Conservation (phyloP, 2,888 invertebrate genomes). For the Coenonympha glycerion region DNA sequence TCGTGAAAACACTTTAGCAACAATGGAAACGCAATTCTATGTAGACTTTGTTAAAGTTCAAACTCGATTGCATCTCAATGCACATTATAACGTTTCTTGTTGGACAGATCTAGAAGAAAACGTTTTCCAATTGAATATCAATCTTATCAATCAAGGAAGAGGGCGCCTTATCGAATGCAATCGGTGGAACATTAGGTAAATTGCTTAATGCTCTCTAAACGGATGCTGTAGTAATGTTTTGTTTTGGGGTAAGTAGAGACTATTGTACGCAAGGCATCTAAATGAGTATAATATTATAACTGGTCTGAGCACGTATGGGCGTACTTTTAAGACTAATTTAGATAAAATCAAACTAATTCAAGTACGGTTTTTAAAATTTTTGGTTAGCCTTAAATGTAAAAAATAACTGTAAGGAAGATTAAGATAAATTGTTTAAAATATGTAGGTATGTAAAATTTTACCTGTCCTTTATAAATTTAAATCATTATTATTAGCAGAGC, state of each 20-base stretch:
- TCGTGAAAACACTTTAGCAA: background rate
- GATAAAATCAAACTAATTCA: no score
- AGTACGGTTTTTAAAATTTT: no score
- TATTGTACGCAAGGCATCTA: slow-evolving; percentile 27
- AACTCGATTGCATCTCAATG: slow-evolving; percentile 26
- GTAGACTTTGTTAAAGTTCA: slow-evolving; percentile 27
- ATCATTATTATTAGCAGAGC: no score
- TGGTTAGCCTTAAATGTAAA: no score
- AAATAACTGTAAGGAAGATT: no score
- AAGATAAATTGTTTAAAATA: no score
- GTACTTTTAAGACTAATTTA: no score
- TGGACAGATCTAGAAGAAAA: slow-evolving; percentile 7
- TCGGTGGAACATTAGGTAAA: slow-evolving; percentile 56
- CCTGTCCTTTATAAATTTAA: no score
- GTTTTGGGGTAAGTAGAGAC: slow-evolving; percentile 38
- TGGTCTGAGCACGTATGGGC: no score
- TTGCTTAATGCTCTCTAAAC: slow-evolving; percentile 66
- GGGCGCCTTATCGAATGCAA: slow-evolving; percentile 31
- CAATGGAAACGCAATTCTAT: slow-evolving; percentile 19
- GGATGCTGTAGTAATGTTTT: slow-evolving; percentile 58
- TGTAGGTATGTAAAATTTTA: no score
- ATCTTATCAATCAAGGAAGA: slow-evolving; percentile 49
- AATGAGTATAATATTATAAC: slow-evolving; percentile 24
- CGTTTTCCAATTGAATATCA: slow-evolving; percentile 44
- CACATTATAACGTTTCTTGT: slow-evolving; percentile 23